These are phyloP conservation scores for Electrona antarctica DNA, from an alignment of 2,113 vertebrate genomes.

Conservation along the genomic window DNA sequence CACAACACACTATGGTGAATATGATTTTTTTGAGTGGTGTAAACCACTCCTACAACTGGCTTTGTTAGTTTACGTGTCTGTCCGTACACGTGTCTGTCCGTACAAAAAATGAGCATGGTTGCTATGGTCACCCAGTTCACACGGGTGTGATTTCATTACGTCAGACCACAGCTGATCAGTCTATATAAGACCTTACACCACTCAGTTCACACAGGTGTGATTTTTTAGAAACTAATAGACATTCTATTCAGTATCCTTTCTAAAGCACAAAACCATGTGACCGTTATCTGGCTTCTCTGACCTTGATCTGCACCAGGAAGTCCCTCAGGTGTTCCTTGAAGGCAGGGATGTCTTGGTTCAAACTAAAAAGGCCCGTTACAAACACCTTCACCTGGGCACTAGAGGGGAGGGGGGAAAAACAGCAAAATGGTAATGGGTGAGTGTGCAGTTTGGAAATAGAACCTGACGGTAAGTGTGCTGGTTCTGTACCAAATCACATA, in stretches of 20 bases:
- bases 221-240: neutral
- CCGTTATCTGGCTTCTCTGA: slow-evolving; percentile 74
- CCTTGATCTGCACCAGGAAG: slow-evolving; percentile 96
- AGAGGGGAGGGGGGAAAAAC: slow-evolving; percentile 52
- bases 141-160: too few species aligned
- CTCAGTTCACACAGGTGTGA: too few species aligned
- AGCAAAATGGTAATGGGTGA: slow-evolving; percentile 18
- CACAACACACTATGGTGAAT: neutral
- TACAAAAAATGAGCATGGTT: too few species aligned
- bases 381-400: slow-evolving; percentile 97
- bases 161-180: too few species aligned
- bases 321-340: slow-evolving; percentile 96
- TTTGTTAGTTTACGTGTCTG: too few species aligned
- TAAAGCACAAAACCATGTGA: too few species aligned
- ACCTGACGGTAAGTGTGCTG: neutral
- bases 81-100: too few species aligned
- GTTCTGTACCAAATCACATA: too few species aligned
- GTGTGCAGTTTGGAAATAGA: neutral
- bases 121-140: too few species aligned
- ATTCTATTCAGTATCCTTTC: neutral
- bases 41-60: too few species aligned
- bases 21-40: too few species aligned
- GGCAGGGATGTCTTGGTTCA: slow-evolving; percentile 96
- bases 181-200: too few species aligned
- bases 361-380: slow-evolving; percentile 94